Evolutionary conservation across 2,113 vertebrate species (phyloP), one percentile per base, ranked within the genome.

Genomic region (Sylvietta virens): DNA sequence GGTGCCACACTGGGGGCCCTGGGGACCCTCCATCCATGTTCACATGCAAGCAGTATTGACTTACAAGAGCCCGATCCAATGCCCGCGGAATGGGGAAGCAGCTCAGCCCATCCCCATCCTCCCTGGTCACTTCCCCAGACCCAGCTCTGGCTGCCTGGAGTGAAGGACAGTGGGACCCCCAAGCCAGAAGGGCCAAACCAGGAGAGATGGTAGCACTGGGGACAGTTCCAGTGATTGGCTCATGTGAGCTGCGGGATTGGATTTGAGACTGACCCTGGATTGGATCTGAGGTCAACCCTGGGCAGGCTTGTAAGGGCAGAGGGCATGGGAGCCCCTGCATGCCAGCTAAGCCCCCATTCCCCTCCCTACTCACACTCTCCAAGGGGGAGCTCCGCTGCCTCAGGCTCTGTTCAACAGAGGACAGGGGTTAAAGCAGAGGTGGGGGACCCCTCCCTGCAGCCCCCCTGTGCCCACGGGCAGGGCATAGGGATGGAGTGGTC

Each of bases 351-450:
- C n/a, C 45, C 57, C 18, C 1, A 0, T 26, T 65, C 48, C 66
- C 40, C 76, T 96, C 61, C 45, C 83, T 97, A 97, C 96, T 97
- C 90, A 96, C 88, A 9, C 83, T 97, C 86, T 98, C 97, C 92
- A 77, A 69, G 91, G n/a, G 80, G 94, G 94, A 93, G 58, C 44
- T 97, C 96, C 65, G 47, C 13, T 90, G 91, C 96, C 94, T 97
- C 94, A 93, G 92, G 95, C 81, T 98, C 97, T 98, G 97, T 96
- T 97, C 96, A 95, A 97, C 87, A 98, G 96, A 97, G 96, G 97
- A 94, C 44, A 74, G 70, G 82, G 91, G 94, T 98, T 97, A 98
- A 90, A 50, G 56, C 67, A 70, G 56, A 47, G 9, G 13, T 20
- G 33, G 48, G 33, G 44, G 23, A 73, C 18, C 13, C 33, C 37